These are phyloP conservation scores for Terebella lapidaria DNA, from an alignment of 2,888 invertebrate genomes.

Conservation along the genomic window DNA sequence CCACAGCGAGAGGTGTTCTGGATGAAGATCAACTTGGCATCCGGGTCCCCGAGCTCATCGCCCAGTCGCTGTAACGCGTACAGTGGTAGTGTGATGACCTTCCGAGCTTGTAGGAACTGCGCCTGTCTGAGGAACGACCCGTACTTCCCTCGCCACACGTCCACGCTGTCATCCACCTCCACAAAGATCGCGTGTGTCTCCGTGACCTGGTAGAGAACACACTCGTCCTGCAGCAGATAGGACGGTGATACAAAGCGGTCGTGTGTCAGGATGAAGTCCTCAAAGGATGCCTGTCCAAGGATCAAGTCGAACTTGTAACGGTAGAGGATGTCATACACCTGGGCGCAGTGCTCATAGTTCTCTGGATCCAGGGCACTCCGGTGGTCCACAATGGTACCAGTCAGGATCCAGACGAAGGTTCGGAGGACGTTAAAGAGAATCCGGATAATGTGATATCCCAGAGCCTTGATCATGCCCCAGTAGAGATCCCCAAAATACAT, in stretches of 20 bases:
- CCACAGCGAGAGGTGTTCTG: constrained; percentile 6
- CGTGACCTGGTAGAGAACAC: neutral
- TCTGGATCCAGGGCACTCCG: neutral
- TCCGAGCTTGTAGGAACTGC: neutral
- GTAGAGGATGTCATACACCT: neutral
- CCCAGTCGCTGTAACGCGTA: neutral
- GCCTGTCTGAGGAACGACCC: neutral
- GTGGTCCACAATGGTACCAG: neutral
- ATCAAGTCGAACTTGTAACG: neutral
- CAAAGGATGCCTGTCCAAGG: neutral
- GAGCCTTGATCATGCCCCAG: neutral
- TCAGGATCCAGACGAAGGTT: neutral
- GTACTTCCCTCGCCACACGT: neutral
- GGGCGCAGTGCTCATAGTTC: neutral
- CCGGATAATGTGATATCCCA: neutral
- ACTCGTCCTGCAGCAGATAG: neutral
- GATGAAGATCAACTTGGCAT: neutral
- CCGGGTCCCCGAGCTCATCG: neutral
- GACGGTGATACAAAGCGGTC: neutral
- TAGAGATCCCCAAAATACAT: neutral
- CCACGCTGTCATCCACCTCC: neutral
- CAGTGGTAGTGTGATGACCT: constrained; percentile 1
- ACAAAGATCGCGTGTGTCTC: neutral
- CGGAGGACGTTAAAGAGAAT: neutral
- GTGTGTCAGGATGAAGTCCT: neutral